Base-by-base conservation (phyloP, 2,888 invertebrate species). In the Pteria penguin region DNA sequence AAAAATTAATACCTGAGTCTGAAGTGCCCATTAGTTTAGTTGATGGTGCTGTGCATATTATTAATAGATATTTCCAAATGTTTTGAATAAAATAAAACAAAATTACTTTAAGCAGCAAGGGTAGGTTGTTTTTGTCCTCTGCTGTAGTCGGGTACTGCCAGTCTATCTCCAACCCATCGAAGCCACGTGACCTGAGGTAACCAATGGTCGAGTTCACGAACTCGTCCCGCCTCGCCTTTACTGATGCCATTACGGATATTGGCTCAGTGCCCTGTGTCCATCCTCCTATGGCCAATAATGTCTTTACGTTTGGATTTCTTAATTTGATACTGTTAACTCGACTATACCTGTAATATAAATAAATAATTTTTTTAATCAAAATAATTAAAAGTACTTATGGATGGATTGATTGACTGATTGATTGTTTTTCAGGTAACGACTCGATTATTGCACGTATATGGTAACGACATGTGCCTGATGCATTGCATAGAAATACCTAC, bases 141-240 rank as follows among this genome's bases (percentile, higher is more conserved):
- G 85, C 82, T 33, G 71, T 81, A 2, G 81, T 85, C 4, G 88
- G 88, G 71, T 88, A 88, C 66, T 88, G 87, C 86, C 86, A 88
- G 71, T 88, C 87, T 66, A 88, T 80, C 58, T 85, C 86, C 4
- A 86, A 76, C 5, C 87, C 87, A 71, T 87, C 86, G 69, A 87
- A 87, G 24, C 76, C 75, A 14, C 83, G 61, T 11, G 73, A 60
- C n/a, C 86, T 63, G 2, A 86, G 76, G 61, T 76, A 87, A 8
- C 74, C 70, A n/a, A 87, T 73, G 4, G 84, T 80, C 8, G 82
- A 76, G n/a, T 72, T 75, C 18, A 84, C 75, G 60, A 87, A 87
- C 45, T 81, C 81, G 11, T 65, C 45, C 45, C 87, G 60, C 18
- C 75, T 83, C 1, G 70, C 70, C 24, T 45, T 55, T 3, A 81